Percentiles rank a stretch among this genome's conserved stretches.
phyloP scores from a whole-genome alignment of 2,797 vertebrate genomes.

The Chanos chanos region DNA sequence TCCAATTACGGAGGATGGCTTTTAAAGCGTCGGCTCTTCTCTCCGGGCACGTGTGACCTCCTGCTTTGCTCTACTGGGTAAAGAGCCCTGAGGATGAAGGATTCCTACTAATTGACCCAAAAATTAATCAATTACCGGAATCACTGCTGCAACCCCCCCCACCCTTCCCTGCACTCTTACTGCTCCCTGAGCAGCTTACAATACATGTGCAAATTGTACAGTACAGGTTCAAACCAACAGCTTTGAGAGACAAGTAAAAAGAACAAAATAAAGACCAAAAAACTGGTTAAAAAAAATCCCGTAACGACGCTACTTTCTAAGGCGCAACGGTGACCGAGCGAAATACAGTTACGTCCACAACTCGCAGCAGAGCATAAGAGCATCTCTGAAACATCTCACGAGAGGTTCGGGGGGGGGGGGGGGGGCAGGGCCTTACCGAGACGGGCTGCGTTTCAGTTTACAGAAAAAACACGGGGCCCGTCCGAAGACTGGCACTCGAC shows the following conservation, averaged over 20 bases:
- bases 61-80: neutral
- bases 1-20: conserved; percentile 41
- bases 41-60: conserved; percentile 27
- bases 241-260: no score
- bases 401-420: no score
- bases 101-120: conserved; percentile 31
- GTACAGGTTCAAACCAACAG: neutral
- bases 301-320: no score
- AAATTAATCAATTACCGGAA: conserved; percentile 46
- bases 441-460: conserved; percentile 11
- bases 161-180: neutral
- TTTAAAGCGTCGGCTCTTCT: conserved; percentile 14
- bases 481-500: conserved; percentile 8
- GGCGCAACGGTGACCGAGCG: no score
- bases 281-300: no score
- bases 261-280: no score
- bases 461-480: conserved; percentile 3
- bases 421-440: no score
- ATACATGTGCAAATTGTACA: neutral
- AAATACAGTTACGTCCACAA: no score
- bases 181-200: neutral
- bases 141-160: conserved; percentile 1
- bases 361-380: no score
- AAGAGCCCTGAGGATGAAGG: conserved; percentile 11
- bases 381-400: neutral